phyloP scores from a whole-genome alignment of 2,113 vertebrate genomes.

The Rhinopomastus cyanomelas region DNA sequence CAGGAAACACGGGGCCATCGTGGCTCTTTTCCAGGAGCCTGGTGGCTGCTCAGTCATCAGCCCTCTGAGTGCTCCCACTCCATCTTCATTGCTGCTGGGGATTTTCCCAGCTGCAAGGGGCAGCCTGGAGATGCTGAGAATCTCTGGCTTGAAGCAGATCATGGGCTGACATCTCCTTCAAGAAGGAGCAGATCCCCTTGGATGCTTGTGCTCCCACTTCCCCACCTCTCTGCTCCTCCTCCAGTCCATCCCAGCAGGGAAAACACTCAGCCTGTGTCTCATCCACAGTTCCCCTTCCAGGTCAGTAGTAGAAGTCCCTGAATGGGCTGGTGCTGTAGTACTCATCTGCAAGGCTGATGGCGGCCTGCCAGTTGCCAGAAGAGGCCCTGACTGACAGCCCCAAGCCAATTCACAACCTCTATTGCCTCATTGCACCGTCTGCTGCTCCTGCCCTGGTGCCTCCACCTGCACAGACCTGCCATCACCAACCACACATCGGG shows the following conservation, averaged over 20 bases:
- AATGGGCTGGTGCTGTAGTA: neutral
- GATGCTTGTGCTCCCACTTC: neutral
- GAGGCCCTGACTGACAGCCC: neutral
- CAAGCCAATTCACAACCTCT: neutral
- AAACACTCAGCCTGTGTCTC: neutral
- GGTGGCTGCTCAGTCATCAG: neutral
- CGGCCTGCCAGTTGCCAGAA: neutral
- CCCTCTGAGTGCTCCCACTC: neutral
- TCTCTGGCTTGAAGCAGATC: neutral
- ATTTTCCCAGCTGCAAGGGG: neutral
- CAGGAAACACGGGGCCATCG: accelerated
- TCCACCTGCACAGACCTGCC: accelerated
- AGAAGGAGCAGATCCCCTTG: neutral
- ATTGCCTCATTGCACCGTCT: neutral
- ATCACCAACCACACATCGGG: accelerated
- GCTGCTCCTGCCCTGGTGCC: neutral
- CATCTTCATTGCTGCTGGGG: neutral
- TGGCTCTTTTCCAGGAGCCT: neutral
- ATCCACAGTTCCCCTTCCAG: neutral
- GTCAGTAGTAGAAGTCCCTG: neutral
- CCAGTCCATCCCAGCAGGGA: neutral
- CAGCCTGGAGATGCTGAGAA: neutral
- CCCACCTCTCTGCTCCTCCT: neutral
- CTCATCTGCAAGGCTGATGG: neutral
- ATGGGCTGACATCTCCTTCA: neutral